Conservation (phyloP, 2,888 invertebrate species). For the Drosophila affinis region DNA sequence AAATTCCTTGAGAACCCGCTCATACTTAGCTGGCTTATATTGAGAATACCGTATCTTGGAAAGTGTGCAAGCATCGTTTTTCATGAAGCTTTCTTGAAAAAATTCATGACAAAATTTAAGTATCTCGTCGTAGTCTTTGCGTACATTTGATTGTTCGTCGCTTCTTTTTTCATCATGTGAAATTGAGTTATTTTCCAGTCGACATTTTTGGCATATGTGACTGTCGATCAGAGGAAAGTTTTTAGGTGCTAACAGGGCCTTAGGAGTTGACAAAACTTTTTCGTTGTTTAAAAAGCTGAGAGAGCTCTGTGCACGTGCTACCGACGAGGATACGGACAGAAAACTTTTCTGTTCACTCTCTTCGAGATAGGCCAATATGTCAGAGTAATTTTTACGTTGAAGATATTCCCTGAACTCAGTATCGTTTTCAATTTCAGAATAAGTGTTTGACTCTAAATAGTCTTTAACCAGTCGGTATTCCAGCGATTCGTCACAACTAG, state of each 20-base stretch:
- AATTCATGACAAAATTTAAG: constrained; percentile 81
- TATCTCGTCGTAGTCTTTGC: constrained; percentile 67
- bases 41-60: constrained; percentile 58
- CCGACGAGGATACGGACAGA: constrained; percentile 72
- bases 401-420: constrained; percentile 82
- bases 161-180: not conserved
- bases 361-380: constrained; percentile 81
- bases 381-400: constrained; percentile 82
- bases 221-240: constrained; percentile 55
- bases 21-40: constrained; percentile 80
- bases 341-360: constrained; percentile 73
- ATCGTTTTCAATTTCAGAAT: constrained; percentile 83
- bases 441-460: constrained; percentile 83
- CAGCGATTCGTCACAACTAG: constrained; percentile 82
- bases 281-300: constrained; percentile 75
- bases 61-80: constrained; percentile 50
- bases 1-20: constrained; percentile 77
- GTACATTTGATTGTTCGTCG: not conserved
- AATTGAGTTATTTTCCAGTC: constrained; percentile 46
- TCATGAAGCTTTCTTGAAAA: constrained; percentile 75
- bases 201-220: constrained; percentile 69
- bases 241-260: constrained; percentile 68
- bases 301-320: constrained; percentile 79
- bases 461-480: constrained; percentile 82
- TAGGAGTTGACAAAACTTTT: constrained; percentile 78